Conservation (phyloP, 2,113 vertebrate genomes). For the Ranitomeya variabilis region DNA sequence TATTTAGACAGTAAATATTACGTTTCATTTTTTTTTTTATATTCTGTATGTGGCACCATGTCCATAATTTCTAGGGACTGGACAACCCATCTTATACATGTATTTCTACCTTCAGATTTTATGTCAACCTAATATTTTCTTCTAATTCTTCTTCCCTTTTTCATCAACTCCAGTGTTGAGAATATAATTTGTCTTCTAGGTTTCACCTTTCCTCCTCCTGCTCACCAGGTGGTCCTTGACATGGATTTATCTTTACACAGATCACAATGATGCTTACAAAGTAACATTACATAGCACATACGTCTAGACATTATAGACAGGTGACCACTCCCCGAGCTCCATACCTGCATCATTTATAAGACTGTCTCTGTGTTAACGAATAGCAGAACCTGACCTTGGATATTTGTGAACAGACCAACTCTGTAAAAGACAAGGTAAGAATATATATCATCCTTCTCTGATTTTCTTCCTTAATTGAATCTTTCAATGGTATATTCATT, state of each 20-base stretch:
- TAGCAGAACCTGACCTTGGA: not conserved
- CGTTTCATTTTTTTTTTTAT: too few species aligned
- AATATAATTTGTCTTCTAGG: not conserved
- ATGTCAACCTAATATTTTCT: too few species aligned
- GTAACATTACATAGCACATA: not conserved
- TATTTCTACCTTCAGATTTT: too few species aligned
- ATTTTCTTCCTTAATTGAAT: too few species aligned
- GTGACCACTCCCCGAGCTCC: not conserved
- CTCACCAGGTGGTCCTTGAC: not conserved
- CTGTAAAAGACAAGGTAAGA: not conserved
- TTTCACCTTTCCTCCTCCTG: not conserved
- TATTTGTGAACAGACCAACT: not conserved
- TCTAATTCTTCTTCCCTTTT: too few species aligned
- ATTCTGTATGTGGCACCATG: too few species aligned
- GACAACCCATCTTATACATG: too few species aligned
- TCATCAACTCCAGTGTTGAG: too few species aligned
- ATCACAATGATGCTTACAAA: not conserved
- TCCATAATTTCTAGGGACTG: too few species aligned
- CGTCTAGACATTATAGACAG: not conserved
- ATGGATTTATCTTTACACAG: not conserved
- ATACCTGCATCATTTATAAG: conserved; percentile 12
- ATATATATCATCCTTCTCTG: too few species aligned
- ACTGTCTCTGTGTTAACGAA: not conserved
- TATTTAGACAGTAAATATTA: too few species aligned
- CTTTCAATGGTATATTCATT: too few species aligned